Evolutionary conservation across 2,113 vertebrate species (phyloP), one percentile per base, ranked within the genome.

Genomic region (Catagonus wagneri): DNA sequence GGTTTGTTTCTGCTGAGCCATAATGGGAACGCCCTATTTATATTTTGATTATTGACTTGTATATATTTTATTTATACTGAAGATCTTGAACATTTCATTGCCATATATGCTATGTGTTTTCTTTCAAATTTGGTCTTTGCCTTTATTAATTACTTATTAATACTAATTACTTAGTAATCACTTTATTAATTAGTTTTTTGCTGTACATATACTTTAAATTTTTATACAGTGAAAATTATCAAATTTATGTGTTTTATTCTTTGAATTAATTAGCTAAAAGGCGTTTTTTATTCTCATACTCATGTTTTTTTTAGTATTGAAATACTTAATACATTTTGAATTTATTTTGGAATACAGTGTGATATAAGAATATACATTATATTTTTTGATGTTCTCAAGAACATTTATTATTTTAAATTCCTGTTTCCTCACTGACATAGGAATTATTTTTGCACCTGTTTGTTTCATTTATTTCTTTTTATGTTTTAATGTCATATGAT

Each of bases 251-350:
- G 4, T 36, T 78, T 83, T 72, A 29, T 56, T 23, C 6, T 50
- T 83, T 93, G 44, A 79, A 90, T 66, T 90, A 79, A 34, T 2
- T 80, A 60, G 52, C 14, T 83, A 74, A 63, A 75, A 44, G 12
- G 44, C 4, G 87, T 87, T 90, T 90, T n/a, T 85, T 12, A 34
- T 90, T 76, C 19, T 86, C 39, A 81, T 39, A 66, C 16, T 83
- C 81, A 71, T 90, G 10, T 63, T 4, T 4, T 23, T 63, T 92
- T 66, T 44, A 71, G 72, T 56, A 78, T 72, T 60, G 9, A 91
- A 88, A 52, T 60, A 44, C 52, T 87, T 83, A 87, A 65, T 17
- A 2, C 8, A 65, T 83, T 93, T 94, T 80, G 8, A 90, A 93
- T 44, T 93, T 90, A 75, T 76, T 95, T 90, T 75, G 11, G 52